Evolutionary conservation across 2,113 vertebrate species (phyloP).

Genomic region (Pseudorhombus dupliciocellatus): DNA sequence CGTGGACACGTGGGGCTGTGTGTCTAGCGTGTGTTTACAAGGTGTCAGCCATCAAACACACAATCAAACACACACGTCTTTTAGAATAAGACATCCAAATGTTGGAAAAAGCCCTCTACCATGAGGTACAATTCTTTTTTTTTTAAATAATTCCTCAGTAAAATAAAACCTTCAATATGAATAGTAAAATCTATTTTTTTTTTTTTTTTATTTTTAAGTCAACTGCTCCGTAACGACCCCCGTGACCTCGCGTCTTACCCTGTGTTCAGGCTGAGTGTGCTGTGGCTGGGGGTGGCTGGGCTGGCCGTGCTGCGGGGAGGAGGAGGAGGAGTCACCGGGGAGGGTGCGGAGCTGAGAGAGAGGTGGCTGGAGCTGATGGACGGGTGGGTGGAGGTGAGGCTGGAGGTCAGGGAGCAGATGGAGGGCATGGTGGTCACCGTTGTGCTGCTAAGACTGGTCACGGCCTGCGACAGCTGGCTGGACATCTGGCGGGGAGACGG

Average conservation of each 20-base stretch:
- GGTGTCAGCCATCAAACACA: too few species aligned
- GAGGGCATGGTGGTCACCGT: slow-evolving; percentile 90
- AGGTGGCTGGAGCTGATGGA: slow-evolving; percentile 82
- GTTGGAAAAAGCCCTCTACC: too few species aligned
- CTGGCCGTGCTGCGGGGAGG: slow-evolving; percentile 88
- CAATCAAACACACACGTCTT: too few species aligned
- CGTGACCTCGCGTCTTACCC: slow-evolving; percentile 79
- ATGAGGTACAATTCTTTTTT: too few species aligned
- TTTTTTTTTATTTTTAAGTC: too few species aligned
- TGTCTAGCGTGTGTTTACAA: neutral
- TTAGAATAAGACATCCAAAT: too few species aligned
- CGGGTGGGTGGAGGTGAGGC: slow-evolving; percentile 86
- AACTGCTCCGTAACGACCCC: too few species aligned
- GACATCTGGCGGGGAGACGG: slow-evolving; percentile 71
- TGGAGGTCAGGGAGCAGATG: slow-evolving; percentile 85
- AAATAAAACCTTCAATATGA: too few species aligned
- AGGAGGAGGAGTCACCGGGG: slow-evolving; percentile 86
- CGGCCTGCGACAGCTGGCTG: slow-evolving; percentile 86
- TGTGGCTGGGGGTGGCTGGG: slow-evolving; percentile 88
- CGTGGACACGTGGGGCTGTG: slow-evolving; percentile 35
- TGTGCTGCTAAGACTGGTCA: slow-evolving; percentile 91
- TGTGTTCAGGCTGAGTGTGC: slow-evolving; percentile 87
- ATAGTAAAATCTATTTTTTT: too few species aligned
- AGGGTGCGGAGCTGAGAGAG: slow-evolving; percentile 83
- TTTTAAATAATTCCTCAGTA: too few species aligned